Conservation (phyloP, 1,140 invertebrate species). For the Brachionus paranguensis region DNA sequence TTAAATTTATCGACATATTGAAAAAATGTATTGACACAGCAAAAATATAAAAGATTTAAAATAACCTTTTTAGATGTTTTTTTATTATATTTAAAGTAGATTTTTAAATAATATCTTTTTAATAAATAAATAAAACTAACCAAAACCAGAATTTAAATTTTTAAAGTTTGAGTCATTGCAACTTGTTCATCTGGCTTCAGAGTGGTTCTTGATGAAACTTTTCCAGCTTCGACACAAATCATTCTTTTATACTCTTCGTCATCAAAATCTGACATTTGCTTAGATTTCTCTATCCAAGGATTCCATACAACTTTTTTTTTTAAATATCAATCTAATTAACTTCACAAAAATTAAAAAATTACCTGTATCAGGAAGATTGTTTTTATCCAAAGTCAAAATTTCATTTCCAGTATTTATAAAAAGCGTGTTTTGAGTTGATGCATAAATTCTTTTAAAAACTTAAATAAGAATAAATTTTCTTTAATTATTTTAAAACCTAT, state of each 20-base stretch:
- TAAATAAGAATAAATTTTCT: neutral
- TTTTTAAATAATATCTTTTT: neutral
- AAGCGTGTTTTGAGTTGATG: constrained; percentile 82
- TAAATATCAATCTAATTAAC: neutral
- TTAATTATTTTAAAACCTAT: constrained; percentile 53
- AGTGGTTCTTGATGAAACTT: constrained; percentile 75
- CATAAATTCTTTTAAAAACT: constrained; percentile 66
- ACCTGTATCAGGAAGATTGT: constrained; percentile 85
- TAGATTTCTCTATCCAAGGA: constrained; percentile 84
- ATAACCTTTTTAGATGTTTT: neutral
- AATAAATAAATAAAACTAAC: neutral
- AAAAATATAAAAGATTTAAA: neutral
- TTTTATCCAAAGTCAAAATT: constrained; percentile 83
- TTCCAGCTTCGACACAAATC: constrained; percentile 87
- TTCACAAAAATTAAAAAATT: constrained; percentile 37
- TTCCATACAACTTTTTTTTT: constrained; percentile 79
- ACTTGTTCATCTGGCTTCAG: constrained; percentile 66
- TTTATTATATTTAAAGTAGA: neutral
- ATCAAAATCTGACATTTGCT: constrained; percentile 83
- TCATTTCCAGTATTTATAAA: constrained; percentile 82
- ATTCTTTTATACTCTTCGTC: constrained; percentile 89
- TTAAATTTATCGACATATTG: constrained; percentile 49
- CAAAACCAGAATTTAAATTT: neutral
- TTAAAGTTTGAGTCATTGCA: neutral
- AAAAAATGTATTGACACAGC: constrained; percentile 41